A percentile compares a stretch with the other conserved stretches of the same genome.
phyloP scores from a whole-genome alignment of 2,797 vertebrate species.

The Tokudaia muenninki region DNA sequence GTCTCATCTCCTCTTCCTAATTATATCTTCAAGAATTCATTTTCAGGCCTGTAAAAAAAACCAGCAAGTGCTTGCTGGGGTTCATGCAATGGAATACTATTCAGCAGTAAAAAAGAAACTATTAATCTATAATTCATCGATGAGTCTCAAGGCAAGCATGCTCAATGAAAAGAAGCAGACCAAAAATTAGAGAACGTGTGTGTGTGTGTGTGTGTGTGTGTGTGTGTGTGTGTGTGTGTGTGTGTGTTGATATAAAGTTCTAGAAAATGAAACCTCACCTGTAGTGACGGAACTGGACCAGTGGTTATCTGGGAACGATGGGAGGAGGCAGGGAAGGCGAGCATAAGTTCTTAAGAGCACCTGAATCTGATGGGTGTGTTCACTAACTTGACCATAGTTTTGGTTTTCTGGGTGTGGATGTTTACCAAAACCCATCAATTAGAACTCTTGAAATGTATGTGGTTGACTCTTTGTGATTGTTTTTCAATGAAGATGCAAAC shows the following conservation, averaged over 20 bases:
- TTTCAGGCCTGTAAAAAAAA: not conserved
- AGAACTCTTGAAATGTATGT: not conserved
- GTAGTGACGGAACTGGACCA: not conserved
- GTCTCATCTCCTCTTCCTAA: not conserved
- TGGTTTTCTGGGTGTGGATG: not conserved
- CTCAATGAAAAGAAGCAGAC: not conserved
- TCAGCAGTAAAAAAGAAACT: conserved; percentile 1
- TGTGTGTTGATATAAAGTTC: conserved; percentile 9
- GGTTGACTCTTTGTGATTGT: not conserved
- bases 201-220: too few relatives aligned
- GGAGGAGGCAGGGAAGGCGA: not conserved
- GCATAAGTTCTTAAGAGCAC: not conserved
- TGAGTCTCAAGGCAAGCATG: not conserved
- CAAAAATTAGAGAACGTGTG: not conserved
- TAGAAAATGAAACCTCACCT: conserved; percentile 33
- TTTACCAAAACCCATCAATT: not conserved
- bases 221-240: not conserved
- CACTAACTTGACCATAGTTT: not conserved
- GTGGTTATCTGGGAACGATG: not conserved
- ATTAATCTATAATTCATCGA: not conserved
- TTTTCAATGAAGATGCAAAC: not conserved
- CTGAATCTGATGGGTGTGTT: not conserved
- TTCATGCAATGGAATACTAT: conserved; percentile 16
- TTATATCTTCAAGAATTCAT: not conserved
- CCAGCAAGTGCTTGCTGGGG: not conserved